These are phyloP conservation scores for Catotricha subobsoleta DNA, from an alignment of 2,888 invertebrate species.

Conservation along the genomic window DNA sequence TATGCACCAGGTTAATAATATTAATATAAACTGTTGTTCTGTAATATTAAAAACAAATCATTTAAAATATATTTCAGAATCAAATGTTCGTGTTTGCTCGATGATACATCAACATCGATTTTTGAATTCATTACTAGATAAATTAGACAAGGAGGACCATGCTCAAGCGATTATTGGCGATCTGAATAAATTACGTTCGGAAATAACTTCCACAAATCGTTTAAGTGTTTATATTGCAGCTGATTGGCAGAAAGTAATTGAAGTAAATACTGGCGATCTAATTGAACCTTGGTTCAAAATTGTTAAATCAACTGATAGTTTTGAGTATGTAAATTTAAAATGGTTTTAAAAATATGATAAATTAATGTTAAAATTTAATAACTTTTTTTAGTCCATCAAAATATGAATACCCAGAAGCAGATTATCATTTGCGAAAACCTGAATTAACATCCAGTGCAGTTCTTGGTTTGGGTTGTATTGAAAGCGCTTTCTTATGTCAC, in stretches of 20 bases:
- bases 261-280: conserved; percentile 7
- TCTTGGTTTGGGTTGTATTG: conserved; percentile 64
- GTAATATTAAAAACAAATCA: too few species aligned
- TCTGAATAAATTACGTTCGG: conserved; percentile 38
- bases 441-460: conserved; percentile 37
- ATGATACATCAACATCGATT: conserved; percentile 62
- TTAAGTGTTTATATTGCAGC: conserved; percentile 54
- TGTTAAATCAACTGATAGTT: not conserved
- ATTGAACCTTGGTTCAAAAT: conserved; percentile 32
- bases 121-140: conserved; percentile 45
- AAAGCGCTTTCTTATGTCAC: conserved; percentile 57
- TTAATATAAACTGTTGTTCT: conserved; percentile 11
- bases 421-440: not conserved
- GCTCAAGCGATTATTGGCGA: conserved; percentile 32
- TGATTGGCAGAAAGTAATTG: conserved; percentile 31
- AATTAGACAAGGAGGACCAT: conserved; percentile 34
- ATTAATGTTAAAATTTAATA: too few species aligned
- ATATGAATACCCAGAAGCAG: not conserved
- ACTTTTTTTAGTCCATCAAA: not conserved
- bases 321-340: not conserved
- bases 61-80: too few species aligned
- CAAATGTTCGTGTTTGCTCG: conserved; percentile 51
- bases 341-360: not conserved
- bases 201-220: conserved; percentile 40
- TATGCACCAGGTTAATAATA: conserved; percentile 21